Conservation (phyloP, 2,113 vertebrate genomes). For the Mesocricetus auratus region DNA sequence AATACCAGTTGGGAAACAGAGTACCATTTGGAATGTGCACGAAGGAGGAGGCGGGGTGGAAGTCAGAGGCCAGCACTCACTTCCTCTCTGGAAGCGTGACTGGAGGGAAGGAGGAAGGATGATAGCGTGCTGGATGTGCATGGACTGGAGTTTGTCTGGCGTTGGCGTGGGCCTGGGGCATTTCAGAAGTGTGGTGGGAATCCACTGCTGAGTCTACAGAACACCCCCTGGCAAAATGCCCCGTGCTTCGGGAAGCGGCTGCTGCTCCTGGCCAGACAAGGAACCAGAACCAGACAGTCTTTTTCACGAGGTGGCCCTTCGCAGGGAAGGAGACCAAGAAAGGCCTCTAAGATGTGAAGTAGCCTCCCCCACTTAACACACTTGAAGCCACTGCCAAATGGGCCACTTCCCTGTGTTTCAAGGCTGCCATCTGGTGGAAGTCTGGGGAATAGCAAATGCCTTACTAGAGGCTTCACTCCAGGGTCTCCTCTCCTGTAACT, state of each 20-base stretch:
- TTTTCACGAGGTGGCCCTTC: neutral
- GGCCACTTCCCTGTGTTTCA: neutral
- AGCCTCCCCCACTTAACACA: neutral
- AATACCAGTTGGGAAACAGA: neutral
- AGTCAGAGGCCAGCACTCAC: neutral
- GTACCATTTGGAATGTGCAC: neutral
- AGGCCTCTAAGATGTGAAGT: neutral
- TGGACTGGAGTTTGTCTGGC: neutral
- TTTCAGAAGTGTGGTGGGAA: neutral
- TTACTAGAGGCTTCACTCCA: rapidly evolving
- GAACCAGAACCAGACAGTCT: neutral
- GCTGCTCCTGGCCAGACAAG: neutral
- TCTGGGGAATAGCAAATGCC: rapidly evolving
- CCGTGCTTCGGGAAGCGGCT: neutral
- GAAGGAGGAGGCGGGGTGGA: neutral
- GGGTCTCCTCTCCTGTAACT: rapidly evolving
- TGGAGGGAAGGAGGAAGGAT: too few relatives aligned
- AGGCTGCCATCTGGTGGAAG: conserved; percentile 66
- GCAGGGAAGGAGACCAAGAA: neutral
- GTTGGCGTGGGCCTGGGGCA: neutral
- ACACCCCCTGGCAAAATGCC: neutral
- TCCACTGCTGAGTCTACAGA: neutral
- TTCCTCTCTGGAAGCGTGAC: neutral
- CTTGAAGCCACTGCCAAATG: rapidly evolving
- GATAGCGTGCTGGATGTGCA: rapidly evolving